These are phyloP conservation scores for Ceratoteleas bidentatus DNA, from an alignment of 1,140 invertebrate species.

Conservation along the genomic window DNA sequence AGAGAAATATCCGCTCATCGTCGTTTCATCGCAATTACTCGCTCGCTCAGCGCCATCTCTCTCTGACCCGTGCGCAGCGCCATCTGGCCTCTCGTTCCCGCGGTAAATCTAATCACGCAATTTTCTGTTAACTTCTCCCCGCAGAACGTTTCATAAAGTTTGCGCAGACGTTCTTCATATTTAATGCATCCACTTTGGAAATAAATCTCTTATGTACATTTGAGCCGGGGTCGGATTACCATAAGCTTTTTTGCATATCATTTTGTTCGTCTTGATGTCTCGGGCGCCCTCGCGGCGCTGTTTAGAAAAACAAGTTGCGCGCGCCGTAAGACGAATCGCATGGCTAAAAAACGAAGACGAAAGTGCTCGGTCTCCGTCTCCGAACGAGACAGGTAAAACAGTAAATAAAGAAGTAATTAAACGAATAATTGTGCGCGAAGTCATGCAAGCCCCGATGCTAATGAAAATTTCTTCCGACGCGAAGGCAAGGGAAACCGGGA, in stretches of 20 bases:
- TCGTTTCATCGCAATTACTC: not conserved
- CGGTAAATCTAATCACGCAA: constrained; percentile 39
- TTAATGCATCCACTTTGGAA: constrained; percentile 58
- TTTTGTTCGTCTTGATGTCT: constrained; percentile 45
- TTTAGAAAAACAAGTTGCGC: constrained; percentile 48
- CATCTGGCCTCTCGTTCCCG: not conserved
- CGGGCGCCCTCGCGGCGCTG: constrained; percentile 10
- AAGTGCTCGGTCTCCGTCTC: not conserved
- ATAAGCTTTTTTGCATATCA: constrained; percentile 62
- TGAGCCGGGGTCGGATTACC: constrained; percentile 54
- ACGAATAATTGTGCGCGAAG: constrained; percentile 67
- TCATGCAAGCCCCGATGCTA: constrained; percentile 53
- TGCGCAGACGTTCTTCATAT: constrained; percentile 45
- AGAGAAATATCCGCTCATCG: too few relatives aligned
- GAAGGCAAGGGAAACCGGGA: constrained; percentile 37
- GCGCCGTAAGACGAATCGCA: constrained; percentile 36
- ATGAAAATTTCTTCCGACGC: constrained; percentile 66
- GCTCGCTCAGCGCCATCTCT: not conserved
- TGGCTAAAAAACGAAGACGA: constrained; percentile 22
- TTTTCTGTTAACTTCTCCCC: constrained; percentile 37
- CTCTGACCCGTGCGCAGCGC: not conserved
- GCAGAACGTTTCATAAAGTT: constrained; percentile 42
- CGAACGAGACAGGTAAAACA: constrained; percentile 26
- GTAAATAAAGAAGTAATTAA: constrained; percentile 70
- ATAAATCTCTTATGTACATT: constrained; percentile 60